Percentiles rank a stretch among this genome's conserved stretches.
These are phyloP conservation scores for Cordilura impudica DNA, from an alignment of 2,888 invertebrate species.

Conservation along the genomic window DNA sequence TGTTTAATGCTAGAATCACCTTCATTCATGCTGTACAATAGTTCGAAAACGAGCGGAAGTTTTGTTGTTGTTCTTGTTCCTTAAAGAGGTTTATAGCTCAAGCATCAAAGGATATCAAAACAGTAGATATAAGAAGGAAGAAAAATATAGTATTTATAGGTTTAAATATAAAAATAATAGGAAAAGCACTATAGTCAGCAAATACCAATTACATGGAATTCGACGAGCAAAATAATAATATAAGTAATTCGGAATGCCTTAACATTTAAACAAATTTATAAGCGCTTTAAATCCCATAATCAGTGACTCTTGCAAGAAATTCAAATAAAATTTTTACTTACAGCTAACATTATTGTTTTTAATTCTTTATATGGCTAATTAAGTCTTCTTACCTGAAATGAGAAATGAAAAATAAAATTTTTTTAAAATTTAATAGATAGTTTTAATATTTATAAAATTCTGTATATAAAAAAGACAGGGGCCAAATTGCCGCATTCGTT, in stretches of 20 bases:
- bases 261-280: no score
- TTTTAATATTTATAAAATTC: no score
- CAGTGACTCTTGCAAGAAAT: no score
- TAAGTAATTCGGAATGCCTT: no score
- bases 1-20: conserved; percentile 15
- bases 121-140: conserved; percentile 7
- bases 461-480: not conserved
- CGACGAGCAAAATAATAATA: no score
- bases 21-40: not conserved
- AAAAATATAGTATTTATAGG: conserved; percentile 45
- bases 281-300: no score
- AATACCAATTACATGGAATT: no score
- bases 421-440: no score
- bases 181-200: no score
- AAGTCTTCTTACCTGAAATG: not conserved
- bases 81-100: conserved; percentile 25
- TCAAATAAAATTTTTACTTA: not conserved
- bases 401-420: not conserved
- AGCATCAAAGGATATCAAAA: conserved; percentile 49
- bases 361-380: not conserved
- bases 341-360: no score
- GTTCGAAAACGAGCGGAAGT: not conserved
- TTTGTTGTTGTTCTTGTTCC: not conserved
- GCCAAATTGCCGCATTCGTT: no score
- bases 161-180: conserved; percentile 28